Evolutionary conservation across 2,113 vertebrate genomes (phyloP).

Genomic region (Falco punctatus): DNA sequence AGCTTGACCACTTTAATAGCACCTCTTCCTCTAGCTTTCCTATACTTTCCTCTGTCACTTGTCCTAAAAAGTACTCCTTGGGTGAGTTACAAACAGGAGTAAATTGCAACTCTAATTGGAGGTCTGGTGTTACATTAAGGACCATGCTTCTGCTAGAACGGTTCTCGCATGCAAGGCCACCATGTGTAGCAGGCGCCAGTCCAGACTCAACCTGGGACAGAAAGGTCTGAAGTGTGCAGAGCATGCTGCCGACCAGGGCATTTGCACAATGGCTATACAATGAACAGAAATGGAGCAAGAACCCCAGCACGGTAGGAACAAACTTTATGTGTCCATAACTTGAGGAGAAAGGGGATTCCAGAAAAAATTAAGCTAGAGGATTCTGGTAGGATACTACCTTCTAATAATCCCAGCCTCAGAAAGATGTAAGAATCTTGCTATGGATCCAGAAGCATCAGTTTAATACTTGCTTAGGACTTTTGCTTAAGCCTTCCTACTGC

Average conservation of each 20-base stretch:
- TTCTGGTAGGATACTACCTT: neutral
- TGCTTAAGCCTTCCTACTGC: neutral
- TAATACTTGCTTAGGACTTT: neutral
- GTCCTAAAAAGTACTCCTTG: neutral
- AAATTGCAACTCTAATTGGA: neutral
- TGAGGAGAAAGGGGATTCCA: neutral
- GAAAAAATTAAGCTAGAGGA: neutral
- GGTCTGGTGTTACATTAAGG: neutral
- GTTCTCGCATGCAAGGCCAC: neutral
- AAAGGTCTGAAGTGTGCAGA: neutral
- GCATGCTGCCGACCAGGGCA: neutral
- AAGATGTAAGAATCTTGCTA: neutral
- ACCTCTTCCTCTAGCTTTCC: neutral
- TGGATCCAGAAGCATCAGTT: neutral
- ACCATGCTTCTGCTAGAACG: neutral
- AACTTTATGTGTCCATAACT: neutral
- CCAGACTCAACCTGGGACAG: neutral
- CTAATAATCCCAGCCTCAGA: neutral
- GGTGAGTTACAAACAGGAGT: neutral
- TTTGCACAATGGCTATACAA: neutral
- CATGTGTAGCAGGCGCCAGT: neutral
- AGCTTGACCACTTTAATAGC: neutral
- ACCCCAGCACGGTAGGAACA: neutral
- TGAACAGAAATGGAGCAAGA: neutral
- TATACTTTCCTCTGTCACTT: neutral